A percentile compares a stretch with the other conserved stretches of the same genome.
Conservation (phyloP, 2,888 invertebrate genomes). For the Ypsolopha sequella region DNA sequence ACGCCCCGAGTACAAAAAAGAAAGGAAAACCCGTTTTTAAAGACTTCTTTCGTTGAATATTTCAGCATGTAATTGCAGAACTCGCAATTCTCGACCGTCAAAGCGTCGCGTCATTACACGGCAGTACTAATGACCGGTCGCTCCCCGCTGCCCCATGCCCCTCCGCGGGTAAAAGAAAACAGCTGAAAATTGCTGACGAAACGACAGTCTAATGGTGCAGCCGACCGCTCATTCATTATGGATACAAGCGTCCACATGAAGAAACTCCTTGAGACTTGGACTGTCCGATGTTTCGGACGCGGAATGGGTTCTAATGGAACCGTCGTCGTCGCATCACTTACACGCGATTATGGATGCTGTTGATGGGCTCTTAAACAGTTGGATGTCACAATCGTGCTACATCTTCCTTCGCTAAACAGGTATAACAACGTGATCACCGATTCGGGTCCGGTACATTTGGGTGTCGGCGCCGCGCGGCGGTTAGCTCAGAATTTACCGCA, state of each 20-base stretch:
- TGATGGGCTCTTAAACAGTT: not conserved
- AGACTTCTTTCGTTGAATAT: slow-evolving; percentile 28
- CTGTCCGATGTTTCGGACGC: slow-evolving; percentile 6
- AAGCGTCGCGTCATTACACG: slow-evolving; percentile 29
- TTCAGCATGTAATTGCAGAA: slow-evolving; percentile 43
- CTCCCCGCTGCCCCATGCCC: not conserved
- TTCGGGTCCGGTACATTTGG: not conserved
- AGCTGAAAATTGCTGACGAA: slow-evolving; percentile 18
- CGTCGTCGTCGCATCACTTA: too few species aligned
- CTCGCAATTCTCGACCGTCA: slow-evolving; percentile 26
- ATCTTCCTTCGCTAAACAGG: not conserved
- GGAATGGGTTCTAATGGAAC: not conserved
- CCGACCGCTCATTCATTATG: slow-evolving; percentile 42
- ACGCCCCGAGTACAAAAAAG: slow-evolving; percentile 4
- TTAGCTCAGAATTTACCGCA: not conserved
- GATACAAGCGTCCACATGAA: slow-evolving; percentile 25
- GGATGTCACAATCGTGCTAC: not conserved
- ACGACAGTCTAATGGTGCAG: slow-evolving; percentile 17
- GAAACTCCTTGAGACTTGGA: slow-evolving; percentile 15
- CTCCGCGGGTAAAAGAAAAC: slow-evolving; percentile 7
- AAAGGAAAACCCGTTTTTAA: slow-evolving; percentile 5
- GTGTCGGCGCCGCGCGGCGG: not conserved
- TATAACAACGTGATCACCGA: too few species aligned
- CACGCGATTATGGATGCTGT: too few species aligned
- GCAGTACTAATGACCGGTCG: slow-evolving; percentile 23